phyloP scores from a whole-genome alignment of 2,797 vertebrate species.

The Galagoides demidoff region DNA sequence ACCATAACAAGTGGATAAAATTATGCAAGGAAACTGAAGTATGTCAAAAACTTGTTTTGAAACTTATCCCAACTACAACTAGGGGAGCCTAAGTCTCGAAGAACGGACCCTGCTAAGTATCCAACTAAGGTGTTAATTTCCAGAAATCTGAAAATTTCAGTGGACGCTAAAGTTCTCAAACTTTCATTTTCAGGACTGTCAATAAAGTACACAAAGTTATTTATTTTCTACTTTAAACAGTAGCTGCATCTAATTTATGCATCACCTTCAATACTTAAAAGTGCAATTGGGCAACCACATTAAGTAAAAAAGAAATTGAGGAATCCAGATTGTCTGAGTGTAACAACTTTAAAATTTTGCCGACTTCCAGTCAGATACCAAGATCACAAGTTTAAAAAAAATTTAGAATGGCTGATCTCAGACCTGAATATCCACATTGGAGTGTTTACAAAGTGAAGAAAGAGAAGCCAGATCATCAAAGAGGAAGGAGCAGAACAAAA shows the following conservation, averaged over 20 bases:
- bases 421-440: not conserved
- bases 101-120: not conserved
- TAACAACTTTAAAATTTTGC: not conserved
- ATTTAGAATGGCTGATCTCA: not conserved
- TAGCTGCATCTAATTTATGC: not conserved
- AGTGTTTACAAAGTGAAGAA: not conserved
- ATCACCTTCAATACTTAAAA: not conserved
- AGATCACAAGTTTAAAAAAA: not conserved
- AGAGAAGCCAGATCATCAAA: not conserved
- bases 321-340: constrained; percentile 8
- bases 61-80: not conserved
- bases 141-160: constrained; percentile 7
- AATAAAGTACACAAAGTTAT: not conserved
- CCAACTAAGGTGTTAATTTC: not conserved
- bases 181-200: not conserved
- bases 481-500: not conserved
- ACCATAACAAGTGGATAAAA: not conserved
- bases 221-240: constrained; percentile 25
- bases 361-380: not conserved
- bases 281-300: not conserved
- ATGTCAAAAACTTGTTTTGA: not conserved
- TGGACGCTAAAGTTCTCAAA: not conserved
- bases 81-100: constrained; percentile 7
- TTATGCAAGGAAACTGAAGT: constrained; percentile 5
- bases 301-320: constrained; percentile 1